A percentile compares a stretch with the other conserved stretches of the same genome.
Evolutionary conservation across 2,888 invertebrate genomes (phyloP).

Genomic region (Eupithecia pulchellata): DNA sequence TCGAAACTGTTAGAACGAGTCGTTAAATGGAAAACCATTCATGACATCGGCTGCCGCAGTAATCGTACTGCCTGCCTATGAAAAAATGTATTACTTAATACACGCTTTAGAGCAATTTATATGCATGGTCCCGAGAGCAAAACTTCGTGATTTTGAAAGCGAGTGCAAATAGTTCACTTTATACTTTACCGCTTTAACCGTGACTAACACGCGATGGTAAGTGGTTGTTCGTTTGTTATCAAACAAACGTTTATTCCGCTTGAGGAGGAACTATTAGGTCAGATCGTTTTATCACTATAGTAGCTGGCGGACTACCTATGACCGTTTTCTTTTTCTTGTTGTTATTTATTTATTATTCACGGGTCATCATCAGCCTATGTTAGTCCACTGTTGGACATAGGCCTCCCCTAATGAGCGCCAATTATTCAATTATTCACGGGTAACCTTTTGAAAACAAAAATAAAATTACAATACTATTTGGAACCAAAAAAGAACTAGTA

Average conservation of each 20-base stretch:
- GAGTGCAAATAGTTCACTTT: slow-evolving; percentile 60
- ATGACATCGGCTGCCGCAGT: slow-evolving; percentile 32
- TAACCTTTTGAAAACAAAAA: no score
- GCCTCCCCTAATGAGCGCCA: no score
- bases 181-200: slow-evolving; percentile 47
- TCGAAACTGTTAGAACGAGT: background rate
- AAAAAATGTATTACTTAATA: slow-evolving; percentile 45
- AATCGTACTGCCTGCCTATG: slow-evolving; percentile 34
- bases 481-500: no score
- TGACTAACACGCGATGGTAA: slow-evolving; percentile 43
- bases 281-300: background rate
- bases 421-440: no score
- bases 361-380: no score
- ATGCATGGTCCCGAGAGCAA: slow-evolving; percentile 71
- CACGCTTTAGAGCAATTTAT: slow-evolving; percentile 50
- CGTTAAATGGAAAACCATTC: background rate
- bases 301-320: background rate
- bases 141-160: slow-evolving; percentile 77
- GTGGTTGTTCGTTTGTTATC: slow-evolving; percentile 38
- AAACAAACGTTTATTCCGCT: slow-evolving; percentile 24
- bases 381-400: no score
- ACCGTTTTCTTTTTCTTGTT: background rate
- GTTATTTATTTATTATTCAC: no score
- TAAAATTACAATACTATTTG: no score
- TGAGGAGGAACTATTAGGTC: slow-evolving; percentile 21